Evolutionary conservation across 2,113 vertebrate genomes (phyloP).

Genomic region (Brevimyrus niger): DNA sequence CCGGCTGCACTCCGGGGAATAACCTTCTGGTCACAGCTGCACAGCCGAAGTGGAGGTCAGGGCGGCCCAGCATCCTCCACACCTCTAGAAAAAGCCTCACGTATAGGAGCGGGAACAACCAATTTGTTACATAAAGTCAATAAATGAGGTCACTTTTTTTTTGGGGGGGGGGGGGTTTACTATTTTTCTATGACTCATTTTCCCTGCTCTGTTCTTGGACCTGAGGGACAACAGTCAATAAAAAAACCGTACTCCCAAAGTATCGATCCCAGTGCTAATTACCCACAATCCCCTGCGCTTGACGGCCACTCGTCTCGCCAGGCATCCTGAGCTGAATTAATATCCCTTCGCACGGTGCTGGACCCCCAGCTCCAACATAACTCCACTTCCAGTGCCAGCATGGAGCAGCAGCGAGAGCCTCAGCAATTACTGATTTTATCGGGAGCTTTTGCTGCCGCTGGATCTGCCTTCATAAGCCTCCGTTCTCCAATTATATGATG

Average conservation of each 20-base stretch:
- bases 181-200: background rate
- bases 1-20: background rate
- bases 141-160: background rate
- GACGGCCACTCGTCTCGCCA: background rate
- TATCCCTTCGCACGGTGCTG: slow-evolving; percentile 28
- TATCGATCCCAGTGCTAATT: slow-evolving; percentile 5
- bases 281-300: background rate
- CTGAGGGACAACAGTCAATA: slow-evolving; percentile 24
- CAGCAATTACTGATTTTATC: slow-evolving; percentile 40
- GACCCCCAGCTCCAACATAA: slow-evolving; percentile 18
- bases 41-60: background rate
- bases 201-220: background rate
- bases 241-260: slow-evolving; percentile 29
- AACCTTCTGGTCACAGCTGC: background rate
- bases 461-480: background rate
- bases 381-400: slow-evolving; percentile 30
- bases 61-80: background rate
- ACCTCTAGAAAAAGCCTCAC: background rate
- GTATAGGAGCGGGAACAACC: background rate
- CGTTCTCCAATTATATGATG: background rate
- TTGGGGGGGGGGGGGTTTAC: background rate
- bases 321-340: slow-evolving; percentile 32
- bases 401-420: slow-evolving; percentile 27
- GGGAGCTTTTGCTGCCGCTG: slow-evolving; percentile 32
- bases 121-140: background rate